phyloP scores from a whole-genome alignment of 2,113 vertebrate genomes.

The Tyrannus savana region DNA sequence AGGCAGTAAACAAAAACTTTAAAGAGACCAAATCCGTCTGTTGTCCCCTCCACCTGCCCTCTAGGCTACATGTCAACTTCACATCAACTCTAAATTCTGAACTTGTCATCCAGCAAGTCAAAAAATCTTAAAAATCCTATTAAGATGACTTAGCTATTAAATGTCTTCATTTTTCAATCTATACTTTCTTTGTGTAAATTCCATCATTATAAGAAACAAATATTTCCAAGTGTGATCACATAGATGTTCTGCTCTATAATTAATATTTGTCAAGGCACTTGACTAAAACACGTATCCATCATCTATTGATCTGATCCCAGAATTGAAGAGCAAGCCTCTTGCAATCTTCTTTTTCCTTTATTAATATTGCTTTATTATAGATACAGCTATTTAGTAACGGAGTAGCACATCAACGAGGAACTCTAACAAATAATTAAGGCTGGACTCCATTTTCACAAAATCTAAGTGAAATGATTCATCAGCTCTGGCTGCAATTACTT shows the following conservation, averaged over 20 bases:
- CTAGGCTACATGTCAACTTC: slow-evolving; percentile 21
- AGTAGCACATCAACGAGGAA: slow-evolving; percentile 8
- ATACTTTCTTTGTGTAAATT: not conserved
- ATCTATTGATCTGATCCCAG: slow-evolving; percentile 38
- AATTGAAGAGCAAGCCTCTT: not conserved
- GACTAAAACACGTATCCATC: slow-evolving; percentile 25
- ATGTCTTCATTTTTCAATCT: not conserved
- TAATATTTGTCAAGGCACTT: slow-evolving; percentile 36
- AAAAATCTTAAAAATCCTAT: not conserved
- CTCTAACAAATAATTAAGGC: slow-evolving; percentile 41
- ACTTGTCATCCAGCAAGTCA: not conserved
- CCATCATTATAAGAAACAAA: not conserved
- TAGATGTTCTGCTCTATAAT: not conserved
- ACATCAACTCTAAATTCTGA: slow-evolving; percentile 42
- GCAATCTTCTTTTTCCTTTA: not conserved
- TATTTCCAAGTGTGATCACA: slow-evolving; percentile 3
- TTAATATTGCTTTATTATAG: slow-evolving; percentile 33
- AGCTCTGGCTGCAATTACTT: slow-evolving; percentile 56
- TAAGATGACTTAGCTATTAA: not conserved
- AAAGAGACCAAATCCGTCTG: slow-evolving; percentile 38
- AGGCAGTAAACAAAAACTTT: slow-evolving; percentile 80
- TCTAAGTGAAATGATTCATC: slow-evolving; percentile 64
- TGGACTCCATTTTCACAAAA: slow-evolving; percentile 62
- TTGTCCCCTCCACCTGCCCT: slow-evolving; percentile 38
- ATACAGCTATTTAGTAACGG: not conserved